phyloP scores from a whole-genome alignment of 2,888 invertebrate species.

The Auanema freiburgensis region DNA sequence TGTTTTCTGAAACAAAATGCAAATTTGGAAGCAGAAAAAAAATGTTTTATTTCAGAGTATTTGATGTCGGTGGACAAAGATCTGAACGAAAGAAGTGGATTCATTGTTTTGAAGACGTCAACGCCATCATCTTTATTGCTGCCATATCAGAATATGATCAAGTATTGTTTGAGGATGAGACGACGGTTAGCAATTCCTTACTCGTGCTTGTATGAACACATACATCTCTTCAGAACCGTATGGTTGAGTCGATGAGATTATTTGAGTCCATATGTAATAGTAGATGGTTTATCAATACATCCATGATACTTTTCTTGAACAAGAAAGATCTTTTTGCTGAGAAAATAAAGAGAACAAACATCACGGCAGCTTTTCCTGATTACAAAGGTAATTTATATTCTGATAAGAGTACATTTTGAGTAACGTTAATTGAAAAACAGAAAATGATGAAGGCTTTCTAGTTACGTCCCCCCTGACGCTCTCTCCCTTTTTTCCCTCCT shows the following conservation, averaged over 20 bases:
- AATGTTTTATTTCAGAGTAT: constrained; percentile 52
- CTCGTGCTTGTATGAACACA: neutral
- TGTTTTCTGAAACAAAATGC: neutral
- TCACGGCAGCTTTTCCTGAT: constrained; percentile 59
- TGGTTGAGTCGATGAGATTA: constrained; percentile 63
- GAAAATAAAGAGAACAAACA: constrained; percentile 54
- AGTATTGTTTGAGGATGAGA: constrained; percentile 63
- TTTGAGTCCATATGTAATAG: constrained; percentile 63
- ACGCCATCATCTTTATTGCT: constrained; percentile 61
- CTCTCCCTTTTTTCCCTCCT: neutral
- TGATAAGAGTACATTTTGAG: neutral
- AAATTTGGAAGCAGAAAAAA: neutral
- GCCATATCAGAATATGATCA: constrained; percentile 60
- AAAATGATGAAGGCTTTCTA: neutral
- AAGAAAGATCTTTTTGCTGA: constrained; percentile 63
- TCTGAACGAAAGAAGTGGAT: constrained; percentile 61
- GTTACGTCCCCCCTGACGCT: neutral
- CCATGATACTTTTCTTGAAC: constrained; percentile 64
- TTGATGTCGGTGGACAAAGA: constrained; percentile 63
- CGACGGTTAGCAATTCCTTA: constrained; percentile 46
- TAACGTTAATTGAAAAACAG: neutral
- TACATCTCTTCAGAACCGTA: constrained; percentile 57
- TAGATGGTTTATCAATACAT: constrained; percentile 64
- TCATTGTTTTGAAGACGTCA: constrained; percentile 62
- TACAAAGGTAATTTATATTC: constrained; percentile 54